These are phyloP conservation scores for Pandemis cinnamomeana DNA, from an alignment of 2,888 invertebrate species.

Conservation along the genomic window DNA sequence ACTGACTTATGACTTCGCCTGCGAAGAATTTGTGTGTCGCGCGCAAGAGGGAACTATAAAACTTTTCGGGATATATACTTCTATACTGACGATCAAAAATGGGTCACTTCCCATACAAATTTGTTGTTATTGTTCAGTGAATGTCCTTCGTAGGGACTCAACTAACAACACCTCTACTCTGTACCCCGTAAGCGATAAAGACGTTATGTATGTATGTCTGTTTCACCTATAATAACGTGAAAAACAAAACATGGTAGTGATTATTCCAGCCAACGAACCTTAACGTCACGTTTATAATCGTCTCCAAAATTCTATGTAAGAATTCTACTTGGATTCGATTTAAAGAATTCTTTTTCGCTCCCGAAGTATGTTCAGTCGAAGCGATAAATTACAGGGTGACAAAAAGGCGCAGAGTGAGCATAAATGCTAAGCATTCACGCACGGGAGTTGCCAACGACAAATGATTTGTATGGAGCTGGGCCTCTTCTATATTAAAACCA, in stretches of 20 bases:
- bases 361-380: background rate
- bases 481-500: background rate
- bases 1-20: no score
- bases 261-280: background rate
- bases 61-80: no score
- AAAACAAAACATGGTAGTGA: background rate
- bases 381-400: conserved; percentile 33
- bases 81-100: no score
- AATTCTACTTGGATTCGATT: conserved; percentile 15
- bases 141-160: no score
- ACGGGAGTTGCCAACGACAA: background rate
- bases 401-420: conserved; percentile 23
- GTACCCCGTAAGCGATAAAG: no score
- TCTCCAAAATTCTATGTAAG: conserved; percentile 11
- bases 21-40: no score
- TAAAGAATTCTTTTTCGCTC: conserved; percentile 16
- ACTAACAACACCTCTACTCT: no score
- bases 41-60: no score
- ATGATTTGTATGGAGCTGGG: background rate
- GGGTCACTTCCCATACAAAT: no score
- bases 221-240: no score
- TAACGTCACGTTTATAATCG: conserved; percentile 7
- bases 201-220: no score
- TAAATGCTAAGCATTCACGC: conserved; percentile 19
- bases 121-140: no score